Evolutionary conservation across 2,797 vertebrate genomes (phyloP).

Genomic region (Thamnophis elegans): DNA sequence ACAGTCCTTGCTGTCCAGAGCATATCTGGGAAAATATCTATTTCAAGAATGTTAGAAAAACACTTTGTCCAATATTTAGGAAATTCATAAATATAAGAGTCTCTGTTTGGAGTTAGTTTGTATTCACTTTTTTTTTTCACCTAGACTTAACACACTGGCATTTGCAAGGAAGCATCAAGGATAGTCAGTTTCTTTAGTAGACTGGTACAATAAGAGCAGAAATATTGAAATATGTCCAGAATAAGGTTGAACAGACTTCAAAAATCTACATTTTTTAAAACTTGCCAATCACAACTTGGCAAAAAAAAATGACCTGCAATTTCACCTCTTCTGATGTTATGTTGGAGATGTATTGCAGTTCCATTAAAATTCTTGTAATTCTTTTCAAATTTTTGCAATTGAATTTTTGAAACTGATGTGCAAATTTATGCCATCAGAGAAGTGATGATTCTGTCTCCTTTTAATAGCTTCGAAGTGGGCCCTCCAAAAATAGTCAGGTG

Average conservation of each 20-base stretch:
- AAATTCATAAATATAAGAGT: not conserved
- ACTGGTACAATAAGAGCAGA: not conserved
- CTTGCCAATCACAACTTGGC: not conserved
- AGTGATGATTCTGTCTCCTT: not conserved
- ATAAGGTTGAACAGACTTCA: not conserved
- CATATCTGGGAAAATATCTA: not conserved
- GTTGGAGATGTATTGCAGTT: not conserved
- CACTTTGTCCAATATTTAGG: not conserved
- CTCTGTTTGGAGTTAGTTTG: not conserved
- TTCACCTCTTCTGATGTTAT: not conserved
- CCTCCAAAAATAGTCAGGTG: not conserved
- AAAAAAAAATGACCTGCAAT: not conserved
- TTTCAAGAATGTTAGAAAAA: not conserved
- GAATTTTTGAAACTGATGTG: not conserved
- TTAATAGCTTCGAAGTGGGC: not conserved
- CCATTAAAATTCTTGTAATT: not conserved
- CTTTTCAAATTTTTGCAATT: not conserved
- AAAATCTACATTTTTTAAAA: not conserved
- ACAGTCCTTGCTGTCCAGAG: not conserved
- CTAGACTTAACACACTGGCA: not conserved
- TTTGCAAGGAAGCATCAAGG: not conserved
- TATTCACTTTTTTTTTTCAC: not conserved
- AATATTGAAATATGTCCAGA: not conserved
- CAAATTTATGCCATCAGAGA: not conserved
- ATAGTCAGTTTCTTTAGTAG: not conserved